A percentile compares a stretch with the other conserved stretches of the same genome.
Evolutionary conservation across 2,797 vertebrate genomes (phyloP).

Genomic region (Rhinogobio ventralis): DNA sequence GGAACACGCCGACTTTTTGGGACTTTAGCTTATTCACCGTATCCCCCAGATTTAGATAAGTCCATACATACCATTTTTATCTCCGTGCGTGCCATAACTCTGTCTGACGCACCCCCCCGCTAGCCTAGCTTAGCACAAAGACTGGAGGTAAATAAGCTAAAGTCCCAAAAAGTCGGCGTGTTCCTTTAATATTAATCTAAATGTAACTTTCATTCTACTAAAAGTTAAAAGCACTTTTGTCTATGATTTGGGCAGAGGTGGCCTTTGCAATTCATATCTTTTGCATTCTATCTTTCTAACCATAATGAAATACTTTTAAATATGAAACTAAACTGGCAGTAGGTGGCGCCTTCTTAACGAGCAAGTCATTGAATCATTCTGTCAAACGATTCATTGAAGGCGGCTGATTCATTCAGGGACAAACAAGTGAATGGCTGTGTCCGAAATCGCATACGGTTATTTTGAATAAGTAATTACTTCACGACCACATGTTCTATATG

Average conservation of each 20-base stretch:
- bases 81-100: no score
- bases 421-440: background rate
- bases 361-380: background rate
- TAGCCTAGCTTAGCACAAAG: no score
- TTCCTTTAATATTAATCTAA: background rate
- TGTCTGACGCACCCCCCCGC: no score
- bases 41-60: no score
- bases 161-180: no score
- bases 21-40: no score
- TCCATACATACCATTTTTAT: no score
- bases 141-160: no score
- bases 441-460: no score
- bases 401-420: background rate
- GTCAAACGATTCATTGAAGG: background rate
- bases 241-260: background rate
- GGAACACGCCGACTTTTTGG: no score
- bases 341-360: background rate
- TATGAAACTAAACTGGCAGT: background rate
- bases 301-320: background rate
- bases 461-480: background rate
- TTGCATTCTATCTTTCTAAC: background rate
- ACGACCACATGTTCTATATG: background rate
- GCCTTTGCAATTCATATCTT: no score
- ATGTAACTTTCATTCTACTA: background rate
- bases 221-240: background rate